A percentile compares a stretch with the other conserved stretches of the same genome.
phyloP scores from a whole-genome alignment of 2,888 invertebrate species.

The Gymnosoma rotundatum region DNA sequence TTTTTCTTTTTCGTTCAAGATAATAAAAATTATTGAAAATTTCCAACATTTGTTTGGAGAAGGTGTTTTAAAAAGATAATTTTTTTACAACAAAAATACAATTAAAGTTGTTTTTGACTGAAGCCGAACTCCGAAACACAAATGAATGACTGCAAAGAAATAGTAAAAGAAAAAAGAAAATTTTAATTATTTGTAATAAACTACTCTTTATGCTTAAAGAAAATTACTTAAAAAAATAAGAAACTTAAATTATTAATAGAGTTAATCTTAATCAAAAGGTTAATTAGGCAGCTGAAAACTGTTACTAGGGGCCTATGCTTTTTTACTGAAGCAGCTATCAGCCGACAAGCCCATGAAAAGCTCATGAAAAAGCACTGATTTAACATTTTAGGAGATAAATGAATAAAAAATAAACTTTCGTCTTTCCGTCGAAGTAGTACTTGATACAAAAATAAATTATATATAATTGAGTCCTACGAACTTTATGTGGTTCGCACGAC shows the following conservation, averaged over 20 bases:
- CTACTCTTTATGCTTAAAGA: neutral
- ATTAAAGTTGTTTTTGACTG: slow-evolving; percentile 5
- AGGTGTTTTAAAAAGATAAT: slow-evolving; percentile 6
- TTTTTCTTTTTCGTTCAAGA: slow-evolving; percentile 12
- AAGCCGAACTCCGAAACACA: slow-evolving; percentile 10
- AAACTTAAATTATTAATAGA: neutral
- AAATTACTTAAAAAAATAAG: neutral
- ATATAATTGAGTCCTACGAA: no score
- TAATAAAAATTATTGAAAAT: slow-evolving; percentile 52
- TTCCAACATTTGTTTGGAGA: slow-evolving; percentile 39
- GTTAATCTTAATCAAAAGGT: neutral
- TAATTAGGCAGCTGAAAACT: no score
- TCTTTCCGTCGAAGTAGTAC: no score
- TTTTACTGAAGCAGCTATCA: no score
- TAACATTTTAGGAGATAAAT: no score
- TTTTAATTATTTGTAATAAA: neutral
- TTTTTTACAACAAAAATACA: slow-evolving; percentile 16
- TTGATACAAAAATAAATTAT: no score
- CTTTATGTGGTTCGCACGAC: no score
- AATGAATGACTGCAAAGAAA: slow-evolving; percentile 35
- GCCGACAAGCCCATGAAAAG: no score
- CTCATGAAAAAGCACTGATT: no score
- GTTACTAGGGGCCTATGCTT: no score
- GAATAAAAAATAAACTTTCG: no score
- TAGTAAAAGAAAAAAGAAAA: slow-evolving; percentile 2